phyloP scores from a whole-genome alignment of 2,113 vertebrate species.

The Xiphias gladius region DNA sequence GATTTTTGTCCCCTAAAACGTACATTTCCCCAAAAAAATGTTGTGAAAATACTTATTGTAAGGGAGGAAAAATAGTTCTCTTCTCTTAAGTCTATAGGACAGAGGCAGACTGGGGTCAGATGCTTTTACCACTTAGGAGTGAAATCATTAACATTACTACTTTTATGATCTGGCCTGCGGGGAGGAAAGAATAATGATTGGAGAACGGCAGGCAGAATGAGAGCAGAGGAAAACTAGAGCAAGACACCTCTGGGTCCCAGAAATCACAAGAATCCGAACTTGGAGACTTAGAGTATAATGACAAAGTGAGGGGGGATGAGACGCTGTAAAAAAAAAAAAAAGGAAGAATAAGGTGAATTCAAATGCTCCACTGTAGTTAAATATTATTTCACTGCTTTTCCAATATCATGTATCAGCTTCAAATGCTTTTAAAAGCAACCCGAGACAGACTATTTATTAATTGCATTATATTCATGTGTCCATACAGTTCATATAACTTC shows the following conservation, averaged over 20 bases:
- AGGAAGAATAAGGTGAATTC: not conserved
- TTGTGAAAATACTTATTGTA: not conserved
- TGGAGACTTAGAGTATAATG: not conserved
- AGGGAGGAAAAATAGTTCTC: not conserved
- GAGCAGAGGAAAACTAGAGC: constrained; percentile 35
- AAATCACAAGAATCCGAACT: not conserved
- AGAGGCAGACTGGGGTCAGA: constrained; percentile 7
- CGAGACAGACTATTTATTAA: not conserved
- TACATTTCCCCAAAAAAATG: too few species aligned
- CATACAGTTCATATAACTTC: not conserved
- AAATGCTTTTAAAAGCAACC: not conserved
- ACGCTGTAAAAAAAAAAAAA: not conserved
- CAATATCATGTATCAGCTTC: not conserved
- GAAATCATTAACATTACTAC: not conserved
- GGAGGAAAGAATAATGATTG: constrained; percentile 38
- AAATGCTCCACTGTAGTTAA: not conserved
- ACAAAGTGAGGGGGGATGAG: not conserved
- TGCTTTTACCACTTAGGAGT: constrained; percentile 14
- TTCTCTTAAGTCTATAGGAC: not conserved
- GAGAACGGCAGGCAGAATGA: constrained; percentile 18
- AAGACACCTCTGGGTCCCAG: constrained; percentile 16
- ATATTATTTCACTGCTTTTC: not conserved
- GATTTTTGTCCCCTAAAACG: not conserved
- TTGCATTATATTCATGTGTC: not conserved
- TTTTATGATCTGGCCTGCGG: constrained; percentile 16